Conservation (phyloP, 2,113 vertebrate species). For the Hypomesus transpacificus region DNA sequence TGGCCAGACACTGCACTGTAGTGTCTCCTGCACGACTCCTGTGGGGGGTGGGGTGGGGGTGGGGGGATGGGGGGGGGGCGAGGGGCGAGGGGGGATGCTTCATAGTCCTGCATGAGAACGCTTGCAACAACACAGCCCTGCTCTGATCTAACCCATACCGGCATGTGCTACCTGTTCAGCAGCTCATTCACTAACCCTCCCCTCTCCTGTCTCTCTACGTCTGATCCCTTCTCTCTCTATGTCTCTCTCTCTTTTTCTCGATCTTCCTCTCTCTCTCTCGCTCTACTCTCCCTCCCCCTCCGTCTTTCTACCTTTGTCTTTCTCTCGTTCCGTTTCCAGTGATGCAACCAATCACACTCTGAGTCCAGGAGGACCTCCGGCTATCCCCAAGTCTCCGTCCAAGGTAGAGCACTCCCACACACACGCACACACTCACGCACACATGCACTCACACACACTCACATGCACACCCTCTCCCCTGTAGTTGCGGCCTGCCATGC, state of each 20-base stretch:
- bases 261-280: constrained; percentile 1
- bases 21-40: constrained; percentile 48
- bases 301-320: background rate
- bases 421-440: background rate
- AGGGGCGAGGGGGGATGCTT: background rate
- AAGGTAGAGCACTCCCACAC: constrained; percentile 75
- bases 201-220: background rate
- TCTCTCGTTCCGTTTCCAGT: constrained; percentile 36
- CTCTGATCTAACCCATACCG: too few species aligned
- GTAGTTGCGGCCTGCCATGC: constrained; percentile 91
- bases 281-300: constrained; percentile 9
- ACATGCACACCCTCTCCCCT: background rate
- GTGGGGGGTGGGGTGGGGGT: background rate
- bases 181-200: background rate
- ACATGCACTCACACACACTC: background rate
- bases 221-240: background rate
- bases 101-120: constrained; percentile 58
- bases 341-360: constrained; percentile 82
- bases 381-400: constrained; percentile 93
- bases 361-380: constrained; percentile 75
- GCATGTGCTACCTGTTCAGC: constrained; percentile 42
- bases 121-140: constrained; percentile 20
- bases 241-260: constrained; percentile 2
- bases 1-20: too few species aligned
- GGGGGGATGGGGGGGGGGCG: background rate